A percentile compares a stretch with the other conserved stretches of the same genome.
Evolutionary conservation across 1,140 invertebrate species (phyloP).

Genomic region (Apis laboriosa): DNA sequence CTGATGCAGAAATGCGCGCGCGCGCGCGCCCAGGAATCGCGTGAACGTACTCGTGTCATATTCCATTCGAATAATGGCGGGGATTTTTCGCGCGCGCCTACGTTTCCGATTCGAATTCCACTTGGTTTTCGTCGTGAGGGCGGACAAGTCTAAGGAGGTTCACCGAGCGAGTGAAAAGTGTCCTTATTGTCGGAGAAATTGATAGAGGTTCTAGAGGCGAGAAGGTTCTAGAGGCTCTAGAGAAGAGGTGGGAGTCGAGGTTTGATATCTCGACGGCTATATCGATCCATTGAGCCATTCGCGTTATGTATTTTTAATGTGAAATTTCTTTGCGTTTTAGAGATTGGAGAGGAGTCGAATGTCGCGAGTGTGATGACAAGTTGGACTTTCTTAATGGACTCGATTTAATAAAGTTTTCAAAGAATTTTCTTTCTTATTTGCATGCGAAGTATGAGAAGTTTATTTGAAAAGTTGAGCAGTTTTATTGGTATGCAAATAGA

Average conservation of each 20-base stretch:
- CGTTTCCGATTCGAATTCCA: constrained; percentile 15
- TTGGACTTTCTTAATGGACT: no score
- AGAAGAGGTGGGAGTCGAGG: not conserved
- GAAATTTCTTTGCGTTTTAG: no score
- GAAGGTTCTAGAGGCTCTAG: no score
- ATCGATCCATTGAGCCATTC: not conserved
- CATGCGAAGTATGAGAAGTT: no score
- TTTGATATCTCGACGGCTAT: not conserved
- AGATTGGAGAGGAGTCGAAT: not conserved
- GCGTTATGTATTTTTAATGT: no score
- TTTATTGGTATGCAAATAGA: no score
- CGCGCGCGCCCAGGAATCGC: not conserved
- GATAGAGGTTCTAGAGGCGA: not conserved
- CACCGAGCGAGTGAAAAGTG: not conserved
- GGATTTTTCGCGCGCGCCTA: not conserved
- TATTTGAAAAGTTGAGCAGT: no score
- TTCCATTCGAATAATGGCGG: constrained; percentile 18
- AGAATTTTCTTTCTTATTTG: no score
- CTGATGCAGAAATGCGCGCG: constrained; percentile 25
- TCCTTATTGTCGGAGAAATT: not conserved
- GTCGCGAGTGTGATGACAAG: no score
- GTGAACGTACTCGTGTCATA: not conserved
- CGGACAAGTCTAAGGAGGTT: not conserved
- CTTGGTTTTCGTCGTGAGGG: not conserved
- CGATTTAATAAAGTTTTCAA: no score